Conservation (phyloP, 2,888 invertebrate genomes). For the Luperina testacea region DNA sequence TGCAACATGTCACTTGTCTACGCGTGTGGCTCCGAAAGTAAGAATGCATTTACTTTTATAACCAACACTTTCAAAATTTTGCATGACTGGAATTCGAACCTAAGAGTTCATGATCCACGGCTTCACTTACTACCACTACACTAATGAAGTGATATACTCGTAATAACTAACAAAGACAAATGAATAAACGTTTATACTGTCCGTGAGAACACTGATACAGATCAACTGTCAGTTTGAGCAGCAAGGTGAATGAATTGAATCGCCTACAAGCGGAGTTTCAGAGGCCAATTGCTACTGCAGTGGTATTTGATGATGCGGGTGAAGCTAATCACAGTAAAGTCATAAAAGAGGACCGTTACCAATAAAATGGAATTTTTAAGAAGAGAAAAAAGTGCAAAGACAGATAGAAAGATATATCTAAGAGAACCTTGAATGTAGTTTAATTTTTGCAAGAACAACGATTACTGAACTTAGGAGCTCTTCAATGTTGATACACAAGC, state of each 20-base stretch:
- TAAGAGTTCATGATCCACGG: not conserved
- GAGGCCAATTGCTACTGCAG: slow-evolving; percentile 31
- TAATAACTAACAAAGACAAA: slow-evolving; percentile 51
- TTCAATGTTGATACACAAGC: slow-evolving; percentile 37
- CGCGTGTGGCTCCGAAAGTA: not conserved
- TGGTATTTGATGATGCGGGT: not conserved
- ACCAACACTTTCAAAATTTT: not conserved
- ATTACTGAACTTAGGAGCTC: slow-evolving; percentile 13
- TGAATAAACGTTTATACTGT: slow-evolving; percentile 21
- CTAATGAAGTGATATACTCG: slow-evolving; percentile 27
- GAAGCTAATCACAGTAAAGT: not conserved
- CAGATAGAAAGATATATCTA: not conserved
- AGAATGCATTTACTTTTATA: not conserved
- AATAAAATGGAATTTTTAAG: slow-evolving; percentile 2
- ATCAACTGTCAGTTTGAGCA: slow-evolving; percentile 36
- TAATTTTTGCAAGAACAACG: slow-evolving; percentile 15
- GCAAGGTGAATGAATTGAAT: slow-evolving; percentile 54
- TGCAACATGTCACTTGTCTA: not conserved
- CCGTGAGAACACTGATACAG: slow-evolving; percentile 50
- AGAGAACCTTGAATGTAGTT: slow-evolving; percentile 21
- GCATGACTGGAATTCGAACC: not conserved
- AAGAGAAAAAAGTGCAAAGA: not conserved
- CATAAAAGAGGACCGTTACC: not conserved
- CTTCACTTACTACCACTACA: not conserved
- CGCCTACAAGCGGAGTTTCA: not conserved